Conservation (phyloP, 2,113 vertebrate genomes). For the Rostratula benghalensis region DNA sequence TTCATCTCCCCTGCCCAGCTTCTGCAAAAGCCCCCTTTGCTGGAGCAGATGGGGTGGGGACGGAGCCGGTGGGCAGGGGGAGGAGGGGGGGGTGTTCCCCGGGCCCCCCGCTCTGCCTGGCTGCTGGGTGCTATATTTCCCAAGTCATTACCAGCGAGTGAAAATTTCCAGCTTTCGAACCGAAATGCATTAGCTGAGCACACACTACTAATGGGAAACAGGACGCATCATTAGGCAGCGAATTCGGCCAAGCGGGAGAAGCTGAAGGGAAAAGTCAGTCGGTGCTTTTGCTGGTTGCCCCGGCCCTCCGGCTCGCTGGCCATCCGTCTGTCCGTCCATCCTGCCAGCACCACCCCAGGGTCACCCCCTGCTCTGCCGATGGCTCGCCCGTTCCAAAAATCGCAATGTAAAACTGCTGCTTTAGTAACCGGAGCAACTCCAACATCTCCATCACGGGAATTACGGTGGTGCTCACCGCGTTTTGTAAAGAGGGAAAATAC, state of each 20-base stretch:
- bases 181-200: constrained; percentile 80
- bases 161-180: constrained; percentile 76
- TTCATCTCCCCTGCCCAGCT: background rate
- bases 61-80: background rate
- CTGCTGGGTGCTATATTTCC: constrained; percentile 80
- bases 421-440: fast-evolving
- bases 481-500: background rate
- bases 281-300: fast-evolving
- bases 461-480: fast-evolving
- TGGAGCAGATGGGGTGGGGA: background rate
- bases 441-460: fast-evolving
- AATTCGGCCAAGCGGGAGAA: background rate
- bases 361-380: no score
- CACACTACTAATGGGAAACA: constrained; percentile 81
- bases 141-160: constrained; percentile 80
- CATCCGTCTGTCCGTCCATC: background rate
- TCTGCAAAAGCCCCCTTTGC: background rate
- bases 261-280: fast-evolving
- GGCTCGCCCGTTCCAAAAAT: background rate
- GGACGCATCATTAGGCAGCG: constrained; percentile 72
- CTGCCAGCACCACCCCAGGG: background rate
- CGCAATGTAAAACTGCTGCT: fast-evolving
- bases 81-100: no score
- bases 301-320: fast-evolving
- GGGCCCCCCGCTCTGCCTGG: background rate